Evolutionary conservation across 2,888 invertebrate genomes (phyloP), one percentile per base, ranked within the genome.

Genomic region (Conomelus anceps): DNA sequence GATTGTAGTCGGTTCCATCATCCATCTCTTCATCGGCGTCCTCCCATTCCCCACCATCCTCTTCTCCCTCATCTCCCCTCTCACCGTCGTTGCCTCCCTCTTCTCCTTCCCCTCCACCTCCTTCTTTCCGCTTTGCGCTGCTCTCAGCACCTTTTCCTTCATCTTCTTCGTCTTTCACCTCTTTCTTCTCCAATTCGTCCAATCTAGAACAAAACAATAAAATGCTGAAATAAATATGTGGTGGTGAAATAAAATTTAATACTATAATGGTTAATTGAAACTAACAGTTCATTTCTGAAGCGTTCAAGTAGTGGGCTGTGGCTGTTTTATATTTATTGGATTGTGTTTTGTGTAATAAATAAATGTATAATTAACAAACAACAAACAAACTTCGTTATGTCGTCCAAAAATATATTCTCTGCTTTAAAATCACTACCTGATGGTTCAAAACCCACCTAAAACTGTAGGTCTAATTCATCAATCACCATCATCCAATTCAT

Each of bases 1-100:
- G 97, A 0, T 96, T 96, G 92, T 98, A 98, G 93, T 98, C 97
- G 23, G 97, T 98, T 22, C 97, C 98, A 92, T 97, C 97, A 92
- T 98, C 98, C 95, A 97, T 96, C 93, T 98, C 97, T 92, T 97
- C 96, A 92, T 97, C 97, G 11, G 94, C 93, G 91, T 96, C 96
- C 88, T 96, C 96, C 88, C 95, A 94, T 90, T 96, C 95, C 90
- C 95, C 95, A 85, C 94, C 95, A 86, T 95, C 96, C 91, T 92
- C 93, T 41, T 93, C 93, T 88, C 93, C 94, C 89, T 94, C 94
- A 41, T 94, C 93, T 85, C 93, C 93, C 11, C 93, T 90, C 92
- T 95, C 95, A 90, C 94, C 95, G n/a, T 95, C 94, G 88, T 94
- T 94, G 89, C 95, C 94, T 89, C 95, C 95, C 87, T 94, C 94